Conservation (phyloP, 2,888 invertebrate genomes). For the Agapostemon virescens region DNA sequence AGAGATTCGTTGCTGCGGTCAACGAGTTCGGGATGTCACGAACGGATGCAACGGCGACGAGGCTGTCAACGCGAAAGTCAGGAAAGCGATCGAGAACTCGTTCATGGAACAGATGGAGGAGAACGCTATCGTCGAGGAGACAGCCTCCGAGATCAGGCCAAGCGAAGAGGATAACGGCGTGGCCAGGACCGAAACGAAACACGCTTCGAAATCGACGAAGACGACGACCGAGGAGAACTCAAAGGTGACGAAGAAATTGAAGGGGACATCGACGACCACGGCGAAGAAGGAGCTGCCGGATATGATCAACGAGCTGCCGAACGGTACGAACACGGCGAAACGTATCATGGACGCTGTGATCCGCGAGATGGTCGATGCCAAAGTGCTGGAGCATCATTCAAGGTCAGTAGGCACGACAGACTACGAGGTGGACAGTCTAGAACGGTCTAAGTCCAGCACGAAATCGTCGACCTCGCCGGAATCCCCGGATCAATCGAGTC, state of each 20-base stretch:
- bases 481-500: slow-evolving; percentile 84
- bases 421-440: slow-evolving; percentile 79
- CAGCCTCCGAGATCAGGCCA: background rate
- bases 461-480: slow-evolving; percentile 72
- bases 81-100: slow-evolving; percentile 77
- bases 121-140: slow-evolving; percentile 60
- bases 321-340: slow-evolving; percentile 73
- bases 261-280: slow-evolving; percentile 45
- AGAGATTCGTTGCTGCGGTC: slow-evolving; percentile 65
- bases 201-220: background rate
- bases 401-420: slow-evolving; percentile 55
- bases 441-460: slow-evolving; percentile 70
- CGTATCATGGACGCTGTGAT: slow-evolving; percentile 81
- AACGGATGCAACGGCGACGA: slow-evolving; percentile 53
- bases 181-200: slow-evolving; percentile 7
- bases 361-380: slow-evolving; percentile 78
- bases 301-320: slow-evolving; percentile 76
- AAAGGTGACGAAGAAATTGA: slow-evolving; percentile 39
- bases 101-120: slow-evolving; percentile 78
- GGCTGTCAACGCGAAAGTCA: slow-evolving; percentile 72
- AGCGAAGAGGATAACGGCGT: background rate
- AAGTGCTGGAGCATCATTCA: slow-evolving; percentile 70
- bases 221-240: background rate
- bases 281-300: slow-evolving; percentile 71
- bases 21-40: slow-evolving; percentile 27